Evolutionary conservation across 2,797 vertebrate genomes (phyloP).

Genomic region (Peromyscus melanophrys): DNA sequence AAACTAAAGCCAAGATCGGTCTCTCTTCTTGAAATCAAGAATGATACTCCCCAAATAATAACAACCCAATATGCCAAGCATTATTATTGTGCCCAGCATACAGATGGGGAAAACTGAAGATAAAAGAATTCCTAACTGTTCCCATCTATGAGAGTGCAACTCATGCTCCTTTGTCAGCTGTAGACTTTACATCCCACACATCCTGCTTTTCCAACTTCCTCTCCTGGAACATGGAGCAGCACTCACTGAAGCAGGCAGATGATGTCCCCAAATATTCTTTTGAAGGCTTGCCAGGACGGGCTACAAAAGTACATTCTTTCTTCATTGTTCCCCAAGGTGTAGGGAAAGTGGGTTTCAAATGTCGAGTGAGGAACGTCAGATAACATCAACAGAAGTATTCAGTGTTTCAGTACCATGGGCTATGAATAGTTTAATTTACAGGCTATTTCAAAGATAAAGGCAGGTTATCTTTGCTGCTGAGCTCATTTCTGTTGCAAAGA

Average conservation of each 20-base stretch:
- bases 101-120: slow-evolving; percentile 29
- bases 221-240: neutral
- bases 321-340: slow-evolving; percentile 59
- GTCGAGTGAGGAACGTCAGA: slow-evolving; percentile 76
- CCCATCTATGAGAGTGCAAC: neutral
- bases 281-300: slow-evolving; percentile 35
- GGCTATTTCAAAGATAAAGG: slow-evolving; percentile 72
- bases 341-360: slow-evolving; percentile 75
- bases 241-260: slow-evolving; percentile 7
- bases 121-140: neutral
- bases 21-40: neutral
- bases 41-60: neutral
- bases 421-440: slow-evolving; percentile 75
- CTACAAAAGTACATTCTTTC: neutral
- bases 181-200: neutral
- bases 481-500: slow-evolving; percentile 67
- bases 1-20: neutral
- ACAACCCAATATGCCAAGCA: neutral
- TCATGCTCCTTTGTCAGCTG: neutral
- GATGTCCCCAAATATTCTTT: neutral
- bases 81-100: neutral
- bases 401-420: slow-evolving; percentile 63
- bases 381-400: slow-evolving; percentile 79
- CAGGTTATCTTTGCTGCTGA: slow-evolving; percentile 49
- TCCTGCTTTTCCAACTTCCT: neutral